Conservation (phyloP, 2,113 vertebrate species). For the Burhinus bistriatus region DNA sequence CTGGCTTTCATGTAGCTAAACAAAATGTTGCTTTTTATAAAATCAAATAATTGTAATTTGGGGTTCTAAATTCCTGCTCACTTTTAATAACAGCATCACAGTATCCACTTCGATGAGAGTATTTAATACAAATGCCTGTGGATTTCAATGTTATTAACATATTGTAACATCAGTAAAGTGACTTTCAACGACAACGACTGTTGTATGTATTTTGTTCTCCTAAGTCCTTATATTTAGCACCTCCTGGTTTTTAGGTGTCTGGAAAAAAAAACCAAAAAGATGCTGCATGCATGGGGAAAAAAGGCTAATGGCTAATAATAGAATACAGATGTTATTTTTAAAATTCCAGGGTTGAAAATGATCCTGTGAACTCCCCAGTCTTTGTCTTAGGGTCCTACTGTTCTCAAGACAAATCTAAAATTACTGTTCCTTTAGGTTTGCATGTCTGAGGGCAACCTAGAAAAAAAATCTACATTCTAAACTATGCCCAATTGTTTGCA, state of each 20-base stretch:
- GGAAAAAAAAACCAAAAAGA: not conserved
- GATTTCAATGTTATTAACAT: slow-evolving; percentile 73
- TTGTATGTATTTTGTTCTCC: not conserved
- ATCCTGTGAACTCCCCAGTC: not conserved
- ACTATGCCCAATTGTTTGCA: not conserved
- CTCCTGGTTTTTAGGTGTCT: not conserved
- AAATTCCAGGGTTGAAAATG: not conserved
- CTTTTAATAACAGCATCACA: slow-evolving; percentile 60
- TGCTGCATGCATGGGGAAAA: not conserved
- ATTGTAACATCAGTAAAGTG: slow-evolving; percentile 77
- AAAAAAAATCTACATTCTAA: not conserved
- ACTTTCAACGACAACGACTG: slow-evolving; percentile 64
- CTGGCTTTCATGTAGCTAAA: slow-evolving; percentile 65
- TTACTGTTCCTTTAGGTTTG: not conserved
- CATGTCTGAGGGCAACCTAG: not conserved
- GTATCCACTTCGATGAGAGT: slow-evolving; percentile 59
- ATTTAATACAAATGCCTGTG: slow-evolving; percentile 64
- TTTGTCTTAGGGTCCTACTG: not conserved
- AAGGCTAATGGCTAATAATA: not conserved
- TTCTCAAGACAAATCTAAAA: not conserved
- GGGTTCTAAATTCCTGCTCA: slow-evolving; percentile 65
- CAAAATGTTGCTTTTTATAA: slow-evolving; percentile 69
- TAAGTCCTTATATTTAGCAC: not conserved
- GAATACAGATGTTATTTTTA: not conserved
- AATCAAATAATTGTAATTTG: slow-evolving; percentile 48